phyloP scores from a whole-genome alignment of 1,140 invertebrate species.

The Trichogramma pretiosum region DNA sequence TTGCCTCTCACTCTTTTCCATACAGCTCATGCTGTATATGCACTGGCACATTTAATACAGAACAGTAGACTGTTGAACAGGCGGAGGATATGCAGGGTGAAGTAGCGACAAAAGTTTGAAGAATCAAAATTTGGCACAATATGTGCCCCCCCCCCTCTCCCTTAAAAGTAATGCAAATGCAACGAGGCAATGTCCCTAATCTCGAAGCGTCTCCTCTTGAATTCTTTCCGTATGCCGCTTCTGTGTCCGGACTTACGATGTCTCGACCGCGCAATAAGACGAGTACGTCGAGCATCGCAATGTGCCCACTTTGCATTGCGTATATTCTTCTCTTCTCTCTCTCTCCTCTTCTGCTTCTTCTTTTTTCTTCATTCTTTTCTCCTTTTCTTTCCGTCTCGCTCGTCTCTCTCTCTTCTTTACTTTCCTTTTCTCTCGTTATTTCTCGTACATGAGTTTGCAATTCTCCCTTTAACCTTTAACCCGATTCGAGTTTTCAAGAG shows the following conservation, averaged over 20 bases:
- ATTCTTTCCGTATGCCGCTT: no score
- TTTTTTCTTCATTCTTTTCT: no score
- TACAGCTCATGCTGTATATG: no score
- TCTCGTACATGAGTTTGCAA: no score
- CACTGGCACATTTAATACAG: no score
- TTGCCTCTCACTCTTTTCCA: no score
- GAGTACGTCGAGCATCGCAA: background rate
- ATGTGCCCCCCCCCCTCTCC: background rate
- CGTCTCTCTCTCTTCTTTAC: background rate
- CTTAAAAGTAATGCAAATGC: slow-evolving; percentile 13
- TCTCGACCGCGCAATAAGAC: slow-evolving; percentile 2
- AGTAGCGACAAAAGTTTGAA: slow-evolving; percentile 4
- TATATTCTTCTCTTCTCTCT: background rate
- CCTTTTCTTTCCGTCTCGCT: no score
- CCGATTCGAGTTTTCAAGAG: no score
- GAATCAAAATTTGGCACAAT: slow-evolving; percentile 13
- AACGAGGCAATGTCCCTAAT: background rate
- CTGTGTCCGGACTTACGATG: no score
- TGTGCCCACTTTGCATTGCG: background rate
- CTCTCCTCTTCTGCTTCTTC: background rate
- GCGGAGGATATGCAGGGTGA: no score
- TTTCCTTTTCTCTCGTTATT: background rate
- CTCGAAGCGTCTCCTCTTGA: background rate
- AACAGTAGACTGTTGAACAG: no score
- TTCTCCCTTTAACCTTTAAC: no score